A percentile compares a stretch with the other conserved stretches of the same genome.
phyloP scores from a whole-genome alignment of 2,113 vertebrate species.

The Marmota flaviventris region DNA sequence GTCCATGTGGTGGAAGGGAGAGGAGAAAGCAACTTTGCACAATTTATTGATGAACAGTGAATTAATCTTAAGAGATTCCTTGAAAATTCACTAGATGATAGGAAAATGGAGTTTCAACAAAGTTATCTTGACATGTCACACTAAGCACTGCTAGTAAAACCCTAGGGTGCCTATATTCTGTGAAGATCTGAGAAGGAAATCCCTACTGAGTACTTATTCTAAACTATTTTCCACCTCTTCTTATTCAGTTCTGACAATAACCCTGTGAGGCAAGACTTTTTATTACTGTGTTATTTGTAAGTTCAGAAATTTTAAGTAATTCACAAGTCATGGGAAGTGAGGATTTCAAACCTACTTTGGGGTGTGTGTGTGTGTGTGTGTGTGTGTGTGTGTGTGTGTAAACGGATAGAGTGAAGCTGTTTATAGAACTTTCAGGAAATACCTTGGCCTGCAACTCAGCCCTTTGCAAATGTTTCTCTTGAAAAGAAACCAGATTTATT shows the following conservation, averaged over 20 bases:
- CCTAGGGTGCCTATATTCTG: not conserved
- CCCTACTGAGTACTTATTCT: not conserved
- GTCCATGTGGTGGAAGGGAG: not conserved
- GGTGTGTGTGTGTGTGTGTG: not conserved
- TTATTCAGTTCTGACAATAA: not conserved
- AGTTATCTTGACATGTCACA: not conserved
- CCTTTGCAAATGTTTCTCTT: slow-evolving; percentile 45
- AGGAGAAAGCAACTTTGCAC: not conserved
- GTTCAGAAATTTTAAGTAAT: slow-evolving; percentile 32
- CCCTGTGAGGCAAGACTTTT: not conserved
- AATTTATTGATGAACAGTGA: not conserved
- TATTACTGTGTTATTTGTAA: not conserved
- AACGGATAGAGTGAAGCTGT: not conserved
- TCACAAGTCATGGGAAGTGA: slow-evolving; percentile 29
- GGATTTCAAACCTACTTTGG: slow-evolving; percentile 37
- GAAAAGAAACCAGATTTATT: slow-evolving; percentile 50
- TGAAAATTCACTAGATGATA: not conserved
- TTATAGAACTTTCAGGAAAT: slow-evolving; percentile 34
- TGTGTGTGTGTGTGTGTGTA: not conserved
- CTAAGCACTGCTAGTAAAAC: not conserved
- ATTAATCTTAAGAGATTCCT: slow-evolving; percentile 9
- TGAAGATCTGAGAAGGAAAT: slow-evolving; percentile 13
- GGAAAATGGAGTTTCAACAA: not conserved
- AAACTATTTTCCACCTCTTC: not conserved
- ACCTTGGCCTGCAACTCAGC: not conserved